Conservation (phyloP, 2,113 vertebrate genomes). For the Laterallus jamaicensis region DNA sequence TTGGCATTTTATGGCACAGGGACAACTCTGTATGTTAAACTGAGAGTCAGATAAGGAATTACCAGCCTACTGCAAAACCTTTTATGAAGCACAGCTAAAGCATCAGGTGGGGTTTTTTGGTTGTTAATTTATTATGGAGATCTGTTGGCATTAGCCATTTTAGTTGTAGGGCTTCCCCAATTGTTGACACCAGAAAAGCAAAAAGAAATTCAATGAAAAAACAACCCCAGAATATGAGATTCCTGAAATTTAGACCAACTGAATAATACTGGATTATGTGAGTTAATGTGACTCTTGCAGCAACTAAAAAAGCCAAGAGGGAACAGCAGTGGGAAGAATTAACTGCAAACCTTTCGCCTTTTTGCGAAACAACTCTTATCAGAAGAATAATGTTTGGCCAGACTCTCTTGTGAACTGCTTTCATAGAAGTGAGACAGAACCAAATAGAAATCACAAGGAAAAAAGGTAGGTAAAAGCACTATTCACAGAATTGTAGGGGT, state of each 20-base stretch:
- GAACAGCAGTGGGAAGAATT: neutral
- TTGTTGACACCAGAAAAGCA: neutral
- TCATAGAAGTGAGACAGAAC: neutral
- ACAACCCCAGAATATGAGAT: neutral
- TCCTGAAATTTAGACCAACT: neutral
- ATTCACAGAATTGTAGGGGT: neutral
- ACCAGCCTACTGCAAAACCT: neutral
- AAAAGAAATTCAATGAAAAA: neutral
- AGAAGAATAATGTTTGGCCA: neutral
- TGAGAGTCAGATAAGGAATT: neutral
- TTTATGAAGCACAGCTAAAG: neutral
- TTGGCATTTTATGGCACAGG: neutral
- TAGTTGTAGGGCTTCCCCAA: neutral
- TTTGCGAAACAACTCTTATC: neutral
- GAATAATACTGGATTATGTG: neutral
- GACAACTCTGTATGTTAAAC: neutral
- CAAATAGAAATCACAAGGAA: neutral
- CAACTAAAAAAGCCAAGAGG: neutral
- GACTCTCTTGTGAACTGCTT: neutral
- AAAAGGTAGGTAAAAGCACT: neutral
- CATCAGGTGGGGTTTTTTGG: neutral
- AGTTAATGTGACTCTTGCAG: neutral
- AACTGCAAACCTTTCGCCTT: neutral
- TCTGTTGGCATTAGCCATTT: neutral
- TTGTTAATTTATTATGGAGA: neutral